Conservation (phyloP, 2,888 invertebrate genomes). For the Tetrapedia diversipes region DNA sequence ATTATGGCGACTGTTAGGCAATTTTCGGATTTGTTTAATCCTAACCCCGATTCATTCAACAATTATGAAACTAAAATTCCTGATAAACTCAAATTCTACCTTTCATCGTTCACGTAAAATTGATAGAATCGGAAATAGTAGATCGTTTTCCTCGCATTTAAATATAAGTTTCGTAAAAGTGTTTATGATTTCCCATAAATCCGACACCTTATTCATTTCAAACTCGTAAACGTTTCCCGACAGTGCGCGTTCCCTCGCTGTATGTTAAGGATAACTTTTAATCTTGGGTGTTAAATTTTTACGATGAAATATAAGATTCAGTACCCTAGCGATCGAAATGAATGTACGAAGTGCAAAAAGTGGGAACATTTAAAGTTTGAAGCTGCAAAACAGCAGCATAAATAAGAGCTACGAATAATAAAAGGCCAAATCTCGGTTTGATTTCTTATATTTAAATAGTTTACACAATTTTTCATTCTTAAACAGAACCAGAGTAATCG, state of each 20-base stretch:
- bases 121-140: too few relatives aligned
- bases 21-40: too few relatives aligned
- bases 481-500: background rate
- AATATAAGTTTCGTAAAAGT: background rate
- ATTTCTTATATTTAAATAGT: too few relatives aligned
- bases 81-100: too few relatives aligned
- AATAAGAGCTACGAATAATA: background rate
- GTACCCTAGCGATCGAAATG: background rate
- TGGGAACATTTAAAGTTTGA: background rate
- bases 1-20: too few relatives aligned
- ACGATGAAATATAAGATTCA: background rate
- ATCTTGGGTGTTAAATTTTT: background rate
- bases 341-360: background rate
- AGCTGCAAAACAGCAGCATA: background rate
- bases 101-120: too few relatives aligned
- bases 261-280: background rate
- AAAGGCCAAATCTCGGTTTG: too few relatives aligned
- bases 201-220: background rate
- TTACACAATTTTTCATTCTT: too few relatives aligned
- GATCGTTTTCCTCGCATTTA: too few relatives aligned
- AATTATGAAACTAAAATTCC: too few relatives aligned
- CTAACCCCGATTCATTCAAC: too few relatives aligned
- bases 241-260: background rate
- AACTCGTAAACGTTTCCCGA: background rate
- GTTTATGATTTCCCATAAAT: background rate